These are phyloP conservation scores for Pelecanoides urinatrix DNA, from an alignment of 2,113 vertebrate species.

Conservation along the genomic window DNA sequence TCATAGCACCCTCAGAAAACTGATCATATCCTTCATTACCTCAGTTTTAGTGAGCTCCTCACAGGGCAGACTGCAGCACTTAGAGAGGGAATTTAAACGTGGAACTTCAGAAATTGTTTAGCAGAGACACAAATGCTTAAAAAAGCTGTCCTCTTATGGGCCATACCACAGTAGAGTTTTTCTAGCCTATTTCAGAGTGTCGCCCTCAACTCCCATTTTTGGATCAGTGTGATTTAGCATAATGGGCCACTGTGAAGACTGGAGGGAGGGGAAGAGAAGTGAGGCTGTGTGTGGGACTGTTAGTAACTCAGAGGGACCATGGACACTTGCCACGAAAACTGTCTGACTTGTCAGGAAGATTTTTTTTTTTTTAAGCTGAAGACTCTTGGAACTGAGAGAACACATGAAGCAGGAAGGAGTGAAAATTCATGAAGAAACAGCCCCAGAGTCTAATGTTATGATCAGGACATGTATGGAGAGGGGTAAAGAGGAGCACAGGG, in stretches of 20 bases:
- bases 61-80: not conserved
- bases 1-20: slow-evolving; percentile 25
- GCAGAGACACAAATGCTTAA: not conserved
- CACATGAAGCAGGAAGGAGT: not conserved
- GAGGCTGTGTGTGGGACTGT: not conserved
- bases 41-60: not conserved
- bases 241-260: slow-evolving; percentile 3
- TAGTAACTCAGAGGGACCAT: not conserved
- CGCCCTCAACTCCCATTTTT: not conserved
- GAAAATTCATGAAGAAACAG: not conserved
- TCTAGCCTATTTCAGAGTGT: not conserved
- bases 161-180: not conserved
- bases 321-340: not conserved
- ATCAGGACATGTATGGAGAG: not conserved
- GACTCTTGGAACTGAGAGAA: not conserved
- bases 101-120: not conserved
- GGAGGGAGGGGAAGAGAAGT: not conserved
- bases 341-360: not conserved
- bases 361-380: not conserved
- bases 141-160: not conserved
- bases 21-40: not conserved
- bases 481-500: not conserved
- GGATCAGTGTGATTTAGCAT: not conserved
- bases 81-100: not conserved
- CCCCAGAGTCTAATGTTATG: not conserved